Base-by-base conservation (phyloP, 2,797 vertebrate species). In the Melanotaenia parkinsoni region DNA sequence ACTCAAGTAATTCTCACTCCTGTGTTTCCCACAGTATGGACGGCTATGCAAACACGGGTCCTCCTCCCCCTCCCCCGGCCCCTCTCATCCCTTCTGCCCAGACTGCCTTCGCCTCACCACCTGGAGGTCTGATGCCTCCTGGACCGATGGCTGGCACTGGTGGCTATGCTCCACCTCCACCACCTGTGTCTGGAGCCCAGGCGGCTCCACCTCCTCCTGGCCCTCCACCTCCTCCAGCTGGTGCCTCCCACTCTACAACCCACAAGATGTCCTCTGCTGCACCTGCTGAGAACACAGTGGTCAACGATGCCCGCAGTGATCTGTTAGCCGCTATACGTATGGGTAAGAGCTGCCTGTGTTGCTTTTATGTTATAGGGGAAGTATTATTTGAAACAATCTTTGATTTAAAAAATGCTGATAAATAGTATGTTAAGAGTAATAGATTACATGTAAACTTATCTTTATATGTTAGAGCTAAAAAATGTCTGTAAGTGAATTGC, bases 281-380 rank as follows among this genome's bases (percentile, higher is more conserved):
- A 0, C 90, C 96, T 85, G 94, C 94, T 3, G 97, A 98, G 87
- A 86, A 72, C 8, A 77, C 93, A 0, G 93, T 93, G 0, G 75
- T 94, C 67, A 97, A 89, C 0, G 98, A 98, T 6, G 96, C 97
- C 4, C 96, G 97, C 76, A 99, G 98, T 0, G 98, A 99, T 83
- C 96, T 99, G 38, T 95, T 99, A 30, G 96, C 98, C 74, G 98
- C 98, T 71, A 99, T 99, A 78, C 96, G 98, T 20, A 99, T 99
- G 98, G 98, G 98, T 99, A 86, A 92, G 89, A 71, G 0, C 13
- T 24, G 40, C 33, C 28, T 22, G 11, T 16, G 43, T 67, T 50
- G 50, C 2, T 57, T 14, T 33, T n/a, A 50, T 12, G 47, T 18
- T 26, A 2, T 12, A 53, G 22, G n/a, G 22, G 22, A 10, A 24